Evolutionary conservation across 1,140 invertebrate genomes (phyloP).

Genomic region (Nasonia longicornis): DNA sequence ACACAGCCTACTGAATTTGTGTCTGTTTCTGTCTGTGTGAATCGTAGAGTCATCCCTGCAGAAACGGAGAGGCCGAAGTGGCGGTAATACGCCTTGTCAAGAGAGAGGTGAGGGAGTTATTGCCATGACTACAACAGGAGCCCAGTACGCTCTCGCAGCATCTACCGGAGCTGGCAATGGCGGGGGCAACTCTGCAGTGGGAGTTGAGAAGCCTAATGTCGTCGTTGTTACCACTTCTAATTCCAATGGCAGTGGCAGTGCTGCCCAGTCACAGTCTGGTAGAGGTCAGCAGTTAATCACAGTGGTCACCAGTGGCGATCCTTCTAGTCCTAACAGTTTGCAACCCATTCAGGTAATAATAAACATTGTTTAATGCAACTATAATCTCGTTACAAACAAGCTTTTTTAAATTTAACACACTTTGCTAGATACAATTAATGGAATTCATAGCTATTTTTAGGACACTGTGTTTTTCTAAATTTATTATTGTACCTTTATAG

Average conservation of each 20-base stretch:
- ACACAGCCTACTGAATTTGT: constrained; percentile 28
- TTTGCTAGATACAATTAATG: background rate
- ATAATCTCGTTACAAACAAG: background rate
- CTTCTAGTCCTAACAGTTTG: constrained; percentile 65
- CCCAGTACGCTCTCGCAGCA: constrained; percentile 67
- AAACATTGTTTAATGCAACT: constrained; percentile 24
- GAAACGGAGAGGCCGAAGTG: constrained; percentile 58
- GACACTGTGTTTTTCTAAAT: background rate
- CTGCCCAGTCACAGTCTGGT: constrained; percentile 62
- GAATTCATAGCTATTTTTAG: background rate
- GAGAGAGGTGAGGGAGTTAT: constrained; percentile 65
- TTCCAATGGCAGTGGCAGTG: constrained; percentile 61
- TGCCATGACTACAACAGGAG: constrained; percentile 70
- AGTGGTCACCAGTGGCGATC: constrained; percentile 66
- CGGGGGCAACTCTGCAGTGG: constrained; percentile 60
- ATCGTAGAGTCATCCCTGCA: constrained; percentile 61
- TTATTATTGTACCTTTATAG: background rate
- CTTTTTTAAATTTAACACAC: constrained; percentile 1
- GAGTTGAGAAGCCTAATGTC: constrained; percentile 66
- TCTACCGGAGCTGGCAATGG: constrained; percentile 61
- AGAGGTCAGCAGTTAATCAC: constrained; percentile 67
- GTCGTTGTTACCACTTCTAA: constrained; percentile 67
- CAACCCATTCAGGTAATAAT: constrained; percentile 65
- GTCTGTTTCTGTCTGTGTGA: constrained; percentile 43
- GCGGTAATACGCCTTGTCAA: constrained; percentile 58